Evolutionary conservation across 2,888 invertebrate species (phyloP), one percentile per base, ranked within the genome.

Genomic region (Leptinotarsa haldemani): DNA sequence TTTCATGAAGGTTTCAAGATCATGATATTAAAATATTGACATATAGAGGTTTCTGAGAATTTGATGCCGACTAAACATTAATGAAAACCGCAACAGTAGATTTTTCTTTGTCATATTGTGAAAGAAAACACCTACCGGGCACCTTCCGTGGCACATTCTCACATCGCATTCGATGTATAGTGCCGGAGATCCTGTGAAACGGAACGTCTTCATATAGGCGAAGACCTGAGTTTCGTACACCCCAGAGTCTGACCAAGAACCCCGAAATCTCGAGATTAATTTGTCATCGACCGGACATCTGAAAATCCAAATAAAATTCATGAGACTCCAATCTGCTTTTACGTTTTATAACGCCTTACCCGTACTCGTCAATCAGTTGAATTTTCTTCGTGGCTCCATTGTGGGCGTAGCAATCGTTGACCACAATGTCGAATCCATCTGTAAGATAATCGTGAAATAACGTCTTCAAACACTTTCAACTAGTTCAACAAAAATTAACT

Each of bases 361-460:
- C 97, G 86, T 92, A 95, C 88, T 96, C 95, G 86, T 97, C 97
- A 79, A 97, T 97, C 58, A 97, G 90, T 85, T 96, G 96, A 82
- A 97, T 96, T 83, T 94, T 92, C 86, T 97, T 97, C 71, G 94
- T 94, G 13, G 95, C 97, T 63, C 97, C 97, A 87, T 97, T 97
- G 86, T 97, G 97, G 0, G 97, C 97, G 85, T 93, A 96, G 86
- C 97, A 97, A 86, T 97, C 97, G 85, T 96, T 97, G 30, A 97
- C 97, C 48, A 97, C 96, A 81, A 97, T 96, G 86, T 97, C 97
- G 85, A 97, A 97, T 68, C 97, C 97, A 88, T 97, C 96, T 97
- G 88, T 76, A 90, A 88, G 1, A 52, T 52, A n/a, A 52, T 52
- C n/a, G 52, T 52, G 52, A n/a, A n/a, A 52, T 52, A n/a, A 15